Base-by-base conservation (phyloP, 2,888 invertebrate species). In the Troides oblongomaculatus region DNA sequence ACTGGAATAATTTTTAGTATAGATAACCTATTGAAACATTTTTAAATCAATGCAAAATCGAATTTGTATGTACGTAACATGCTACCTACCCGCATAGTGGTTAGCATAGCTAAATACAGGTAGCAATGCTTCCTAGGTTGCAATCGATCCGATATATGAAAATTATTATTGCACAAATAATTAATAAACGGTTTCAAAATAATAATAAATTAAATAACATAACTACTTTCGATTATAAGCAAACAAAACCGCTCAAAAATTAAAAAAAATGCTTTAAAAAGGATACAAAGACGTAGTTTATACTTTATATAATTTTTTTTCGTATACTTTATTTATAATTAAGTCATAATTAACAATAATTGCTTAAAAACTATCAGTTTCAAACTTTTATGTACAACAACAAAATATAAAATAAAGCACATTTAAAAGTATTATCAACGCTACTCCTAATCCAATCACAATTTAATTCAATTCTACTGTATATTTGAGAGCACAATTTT, bases 401-500 rank as follows among this genome's bases (percentile, higher is more conserved):
- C 18, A 17, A 50, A 50, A 50, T 17, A 46, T 4, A 50, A 50
- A 50, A 50, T 18, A 10, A 10, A 50, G 17, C 14, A 50, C 18
- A 50, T 14, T 60, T 36, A 68, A 63, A 59, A 68, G 60, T 69
- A 23, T 39, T 39, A 56, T 5, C 17, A 23, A 36, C 57, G 62
- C 17, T 46, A 30, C 17, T 46, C 21, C 23, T 12, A 62, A 36
- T 43, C 46, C 64, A 63, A 72, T 56, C 36, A 66, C 46, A 50
- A 72, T 18, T 53, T 59, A 60, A 39, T 60, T 70, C 64, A 68
- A 74, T 64, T 64, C 23, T 36, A 17, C 18, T 39, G 64, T 64
- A 69, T 57, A 50, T 64, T 64, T 56, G 25, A 14, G 56, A 53
- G 21, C 53, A 62, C 68, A 72, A 72, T 73, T 74, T 76, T 63